phyloP scores from a whole-genome alignment of 1,140 invertebrate genomes.

The Aplysia californica region DNA sequence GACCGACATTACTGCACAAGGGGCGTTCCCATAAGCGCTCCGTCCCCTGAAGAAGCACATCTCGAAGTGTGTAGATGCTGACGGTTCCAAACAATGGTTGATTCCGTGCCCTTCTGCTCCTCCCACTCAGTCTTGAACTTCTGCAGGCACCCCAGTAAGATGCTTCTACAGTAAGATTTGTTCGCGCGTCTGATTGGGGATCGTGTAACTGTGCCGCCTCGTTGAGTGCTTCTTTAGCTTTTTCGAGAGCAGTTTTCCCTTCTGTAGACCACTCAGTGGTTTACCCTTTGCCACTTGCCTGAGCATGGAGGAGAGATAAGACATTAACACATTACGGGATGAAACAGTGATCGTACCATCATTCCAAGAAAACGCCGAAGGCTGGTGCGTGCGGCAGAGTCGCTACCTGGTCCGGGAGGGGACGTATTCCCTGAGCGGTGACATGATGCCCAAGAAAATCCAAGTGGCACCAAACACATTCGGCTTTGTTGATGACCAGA shows the following conservation, averaged over 20 bases:
- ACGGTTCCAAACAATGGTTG: too few species aligned
- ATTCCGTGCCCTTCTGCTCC: too few species aligned
- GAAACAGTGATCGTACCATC: conserved; percentile 15
- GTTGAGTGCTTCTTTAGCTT: conserved; percentile 4
- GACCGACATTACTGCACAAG: too few species aligned
- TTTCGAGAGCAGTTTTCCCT: background rate
- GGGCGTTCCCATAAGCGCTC: too few species aligned
- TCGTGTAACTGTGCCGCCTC: background rate
- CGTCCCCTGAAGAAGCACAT: too few species aligned
- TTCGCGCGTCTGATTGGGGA: too few species aligned
- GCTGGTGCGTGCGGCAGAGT: background rate
- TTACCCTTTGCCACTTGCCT: conserved; percentile 14
- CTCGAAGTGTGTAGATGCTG: too few species aligned
- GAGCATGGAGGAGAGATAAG: background rate
- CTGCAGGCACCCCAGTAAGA: too few species aligned
- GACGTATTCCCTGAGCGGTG: too few species aligned
- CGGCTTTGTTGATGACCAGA: conserved; percentile 18
- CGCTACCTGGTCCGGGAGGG: too few species aligned
- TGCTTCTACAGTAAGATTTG: too few species aligned
- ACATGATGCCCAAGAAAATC: conserved; percentile 17
- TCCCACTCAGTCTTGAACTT: too few species aligned
- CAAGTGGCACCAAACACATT: conserved; percentile 14
- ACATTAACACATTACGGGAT: background rate
- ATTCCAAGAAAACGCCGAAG: conserved; percentile 12
- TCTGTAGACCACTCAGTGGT: background rate